Evolutionary conservation across 2,797 vertebrate genomes (phyloP).

Genomic region (Clarias pachynema): DNA sequence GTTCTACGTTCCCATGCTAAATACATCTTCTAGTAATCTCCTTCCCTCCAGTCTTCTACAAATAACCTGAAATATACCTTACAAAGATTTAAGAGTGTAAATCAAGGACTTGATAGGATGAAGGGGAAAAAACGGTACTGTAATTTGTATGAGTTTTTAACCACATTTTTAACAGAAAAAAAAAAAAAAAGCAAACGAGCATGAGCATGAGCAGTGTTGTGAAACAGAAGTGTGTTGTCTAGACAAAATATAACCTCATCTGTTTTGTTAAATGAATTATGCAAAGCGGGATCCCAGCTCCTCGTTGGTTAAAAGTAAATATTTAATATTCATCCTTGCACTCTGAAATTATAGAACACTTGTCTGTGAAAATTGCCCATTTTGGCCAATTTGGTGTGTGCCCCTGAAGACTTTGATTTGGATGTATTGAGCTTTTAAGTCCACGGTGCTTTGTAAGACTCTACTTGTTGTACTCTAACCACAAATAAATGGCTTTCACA

Average conservation of each 20-base stretch:
- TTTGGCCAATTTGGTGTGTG: slow-evolving; percentile 89
- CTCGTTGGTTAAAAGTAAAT: slow-evolving; percentile 61
- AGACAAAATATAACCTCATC: slow-evolving; percentile 60
- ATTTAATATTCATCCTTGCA: slow-evolving; percentile 78
- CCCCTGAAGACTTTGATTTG: slow-evolving; percentile 89
- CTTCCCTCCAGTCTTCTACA: neutral
- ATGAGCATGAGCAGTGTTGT: slow-evolving; percentile 24
- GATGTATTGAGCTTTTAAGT: slow-evolving; percentile 91
- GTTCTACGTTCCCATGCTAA: neutral
- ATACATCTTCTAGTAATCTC: neutral
- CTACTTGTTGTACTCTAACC: slow-evolving; percentile 90
- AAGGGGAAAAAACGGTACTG: neutral
- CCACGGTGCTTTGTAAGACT: slow-evolving; percentile 87
- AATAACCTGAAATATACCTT: slow-evolving; percentile 4
- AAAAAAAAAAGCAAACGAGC: neutral
- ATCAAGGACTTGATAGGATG: neutral
- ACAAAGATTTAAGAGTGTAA: neutral
- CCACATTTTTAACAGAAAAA: neutral
- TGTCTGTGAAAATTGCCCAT: slow-evolving; percentile 87
- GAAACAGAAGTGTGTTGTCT: slow-evolving; percentile 53
- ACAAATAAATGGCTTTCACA: slow-evolving; percentile 94
- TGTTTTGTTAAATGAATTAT: slow-evolving; percentile 60
- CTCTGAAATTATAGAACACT: slow-evolving; percentile 85
- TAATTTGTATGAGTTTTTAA: slow-evolving; percentile 14
- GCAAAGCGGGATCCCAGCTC: slow-evolving; percentile 55